A percentile compares a stretch with the other conserved stretches of the same genome.
Evolutionary conservation across 2,113 vertebrate genomes (phyloP).

Genomic region (Mus musculus): GRCm39 chr1:121811001-121811500

Average conservation of each 20-base stretch:
- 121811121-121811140: neutral
- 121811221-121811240: neutral
- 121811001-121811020: neutral
- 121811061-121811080: neutral
- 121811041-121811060: neutral
- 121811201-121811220: neutral
- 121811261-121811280: neutral
- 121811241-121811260: fast-evolving
- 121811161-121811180: neutral
- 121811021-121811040: neutral
- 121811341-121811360: neutral
- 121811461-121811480: neutral
- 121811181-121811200: neutral
- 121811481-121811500: neutral
- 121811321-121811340: neutral
- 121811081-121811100: neutral
- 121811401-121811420: neutral
- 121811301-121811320: neutral
- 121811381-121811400: constrained; percentile 1
- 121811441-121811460: neutral
- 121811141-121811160: neutral
- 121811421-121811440: constrained; percentile 36
- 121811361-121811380: neutral
- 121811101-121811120: neutral
- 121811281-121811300: neutral